Conservation (phyloP, 2,797 vertebrate genomes). For the Streptopelia turtur region DNA sequence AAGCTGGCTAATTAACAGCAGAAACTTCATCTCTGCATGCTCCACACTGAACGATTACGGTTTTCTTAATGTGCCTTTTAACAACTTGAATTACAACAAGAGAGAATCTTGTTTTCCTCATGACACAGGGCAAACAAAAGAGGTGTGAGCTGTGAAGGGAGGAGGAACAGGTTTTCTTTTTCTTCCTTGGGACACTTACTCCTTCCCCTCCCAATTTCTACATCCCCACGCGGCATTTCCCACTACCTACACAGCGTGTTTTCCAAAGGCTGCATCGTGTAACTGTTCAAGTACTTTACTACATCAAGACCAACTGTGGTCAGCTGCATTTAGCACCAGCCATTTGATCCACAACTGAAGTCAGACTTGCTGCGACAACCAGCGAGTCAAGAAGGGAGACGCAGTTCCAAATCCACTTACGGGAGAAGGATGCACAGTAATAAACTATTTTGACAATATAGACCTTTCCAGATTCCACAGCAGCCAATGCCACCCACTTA, state of each 20-base stretch:
- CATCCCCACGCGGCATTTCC: neutral
- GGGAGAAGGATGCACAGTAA: neutral
- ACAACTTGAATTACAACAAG: neutral
- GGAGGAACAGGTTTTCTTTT: neutral
- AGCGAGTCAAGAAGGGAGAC: neutral
- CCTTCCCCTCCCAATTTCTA: neutral
- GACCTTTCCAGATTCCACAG: neutral
- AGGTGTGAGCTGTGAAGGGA: neutral
- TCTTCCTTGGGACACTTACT: neutral
- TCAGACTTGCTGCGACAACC: neutral
- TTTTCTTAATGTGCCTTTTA: neutral
- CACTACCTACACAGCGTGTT: neutral
- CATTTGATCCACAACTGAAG: neutral
- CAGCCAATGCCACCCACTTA: neutral
- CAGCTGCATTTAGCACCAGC: neutral
- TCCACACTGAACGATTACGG: neutral
- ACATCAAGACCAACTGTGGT: neutral
- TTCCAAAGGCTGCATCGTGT: neutral
- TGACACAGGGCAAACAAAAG: neutral
- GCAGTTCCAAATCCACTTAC: neutral
- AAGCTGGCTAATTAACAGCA: neutral
- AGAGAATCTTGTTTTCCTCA: neutral
- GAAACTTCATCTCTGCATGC: neutral
- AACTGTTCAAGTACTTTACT: neutral
- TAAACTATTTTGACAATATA: accelerated